Evolutionary conservation across 1,140 invertebrate genomes (phyloP), one percentile per base, ranked within the genome.

Genomic region (Rhizoglyphus robini): DNA sequence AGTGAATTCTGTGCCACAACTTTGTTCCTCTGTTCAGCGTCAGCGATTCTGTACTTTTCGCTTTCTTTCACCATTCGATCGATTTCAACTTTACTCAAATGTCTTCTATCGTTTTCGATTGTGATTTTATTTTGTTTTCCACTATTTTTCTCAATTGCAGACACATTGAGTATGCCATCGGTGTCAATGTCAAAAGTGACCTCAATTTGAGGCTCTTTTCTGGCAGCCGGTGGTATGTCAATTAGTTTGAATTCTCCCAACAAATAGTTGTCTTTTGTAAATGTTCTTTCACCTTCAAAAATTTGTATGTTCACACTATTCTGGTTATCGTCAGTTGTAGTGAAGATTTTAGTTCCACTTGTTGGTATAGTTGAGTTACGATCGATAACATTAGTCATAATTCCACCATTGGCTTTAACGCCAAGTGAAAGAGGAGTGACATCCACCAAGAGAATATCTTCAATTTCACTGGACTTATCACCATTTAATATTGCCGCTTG

Each of bases 261-360:
- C 5, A 77, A 68, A 69, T 82, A 75, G 71, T 81, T 81, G 70
- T 82, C 81, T 70, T 79, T 81, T 62, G 80, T 81, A 78, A 81
- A 79, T n/a, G 79, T 76, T 63, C 80, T 72, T 71, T 82, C 80
- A 59, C 80, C 81, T 70, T 82, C 81, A 70, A 72, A 81, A 3
- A 82, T 78, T 18, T 91, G 83, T 73, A 94, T 90, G 68, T 88
- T 77, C 66, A 93, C 88, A 71, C 90, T 88, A 34, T 92, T 90
- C 75, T 96, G 93, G 75, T 96, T 97, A 75, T 96, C 92, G 0
- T 90, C 87, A 74, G 94, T 93, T 0, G 93, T 96, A 54, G 91
- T 93, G 79, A 96, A 96, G 13, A 88, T 93, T 73, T 96, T 90
- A 0, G 88, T 79, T 65, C 83, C 81, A 67, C 83, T 84, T 51